Conservation (phyloP, 1,140 invertebrate species). For the Teleogryllus occipitalis region DNA sequence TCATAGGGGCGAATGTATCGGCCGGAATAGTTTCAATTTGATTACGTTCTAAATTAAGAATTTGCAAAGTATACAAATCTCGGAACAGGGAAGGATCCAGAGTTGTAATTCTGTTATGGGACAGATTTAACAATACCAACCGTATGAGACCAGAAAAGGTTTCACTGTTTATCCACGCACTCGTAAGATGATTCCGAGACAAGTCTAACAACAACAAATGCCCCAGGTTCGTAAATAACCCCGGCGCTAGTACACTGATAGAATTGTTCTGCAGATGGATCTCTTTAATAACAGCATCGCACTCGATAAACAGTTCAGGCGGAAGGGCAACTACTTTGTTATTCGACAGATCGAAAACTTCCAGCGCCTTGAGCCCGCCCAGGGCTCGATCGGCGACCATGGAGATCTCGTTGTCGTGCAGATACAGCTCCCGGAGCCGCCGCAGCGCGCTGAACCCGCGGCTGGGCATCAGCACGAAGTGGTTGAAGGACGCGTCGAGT, state of each 20-base stretch:
- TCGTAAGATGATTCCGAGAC: conserved; percentile 77
- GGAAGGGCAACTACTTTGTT: conserved; percentile 82
- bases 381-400: conserved; percentile 75
- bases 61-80: conserved; percentile 72
- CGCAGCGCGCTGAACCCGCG: conserved; percentile 68
- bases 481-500: conserved; percentile 76
- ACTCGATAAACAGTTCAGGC: conserved; percentile 71
- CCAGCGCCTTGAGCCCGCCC: conserved; percentile 63
- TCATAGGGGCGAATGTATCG: conserved; percentile 71
- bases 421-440: conserved; percentile 62
- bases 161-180: conserved; percentile 68
- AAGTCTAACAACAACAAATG: conserved; percentile 78
- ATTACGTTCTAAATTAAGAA: conserved; percentile 72
- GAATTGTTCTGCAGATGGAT: conserved; percentile 83
- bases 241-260: conserved; percentile 68
- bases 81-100: conserved; percentile 66
- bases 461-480: conserved; percentile 68
- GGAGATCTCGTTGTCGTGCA: conserved; percentile 77
- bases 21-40: conserved; percentile 66
- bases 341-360: conserved; percentile 73
- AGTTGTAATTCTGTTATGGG: conserved; percentile 71
- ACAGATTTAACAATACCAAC: conserved; percentile 75
- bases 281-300: conserved; percentile 67
- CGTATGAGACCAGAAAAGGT: conserved; percentile 81
- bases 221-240: conserved; percentile 72